Percentiles rank a stretch among this genome's conserved stretches.
phyloP scores from a whole-genome alignment of 2,113 vertebrate genomes.

The Menura novaehollandiae region DNA sequence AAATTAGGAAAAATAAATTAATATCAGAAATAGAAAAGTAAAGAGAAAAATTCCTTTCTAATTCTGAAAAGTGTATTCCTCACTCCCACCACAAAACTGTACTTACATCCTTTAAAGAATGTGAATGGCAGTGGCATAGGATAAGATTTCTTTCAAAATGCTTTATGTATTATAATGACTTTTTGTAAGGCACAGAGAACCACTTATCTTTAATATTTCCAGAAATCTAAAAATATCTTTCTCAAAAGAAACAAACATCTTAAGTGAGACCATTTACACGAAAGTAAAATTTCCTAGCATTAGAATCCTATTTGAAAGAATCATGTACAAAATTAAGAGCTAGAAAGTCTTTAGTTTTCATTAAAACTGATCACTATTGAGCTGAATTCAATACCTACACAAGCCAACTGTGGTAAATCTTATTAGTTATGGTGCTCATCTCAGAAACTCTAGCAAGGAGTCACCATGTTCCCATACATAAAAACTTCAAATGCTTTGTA shows the following conservation, averaged over 20 bases:
- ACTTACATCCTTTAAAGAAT: not conserved
- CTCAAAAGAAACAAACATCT: not conserved
- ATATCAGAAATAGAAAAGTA: not conserved
- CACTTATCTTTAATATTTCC: not conserved
- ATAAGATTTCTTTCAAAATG: constrained; percentile 7
- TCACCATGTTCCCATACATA: not conserved
- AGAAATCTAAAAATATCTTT: not conserved
- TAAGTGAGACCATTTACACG: not conserved
- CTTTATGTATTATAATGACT: not conserved
- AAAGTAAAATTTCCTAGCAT: not conserved
- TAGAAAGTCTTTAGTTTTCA: not conserved
- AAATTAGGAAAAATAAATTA: not conserved
- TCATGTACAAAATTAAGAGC: not conserved
- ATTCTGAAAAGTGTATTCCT: not conserved
- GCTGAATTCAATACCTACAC: not conserved
- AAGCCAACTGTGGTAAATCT: not conserved
- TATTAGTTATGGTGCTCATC: not conserved
- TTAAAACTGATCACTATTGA: constrained; percentile 20
- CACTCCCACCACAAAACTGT: not conserved
- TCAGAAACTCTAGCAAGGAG: not conserved
- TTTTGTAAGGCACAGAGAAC: not conserved
- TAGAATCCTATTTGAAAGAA: not conserved
- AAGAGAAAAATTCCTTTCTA: not conserved
- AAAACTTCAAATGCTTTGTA: not conserved
- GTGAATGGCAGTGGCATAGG: not conserved